Base-by-base conservation (phyloP, 2,888 invertebrate genomes). In the Calameuta idolon region DNA sequence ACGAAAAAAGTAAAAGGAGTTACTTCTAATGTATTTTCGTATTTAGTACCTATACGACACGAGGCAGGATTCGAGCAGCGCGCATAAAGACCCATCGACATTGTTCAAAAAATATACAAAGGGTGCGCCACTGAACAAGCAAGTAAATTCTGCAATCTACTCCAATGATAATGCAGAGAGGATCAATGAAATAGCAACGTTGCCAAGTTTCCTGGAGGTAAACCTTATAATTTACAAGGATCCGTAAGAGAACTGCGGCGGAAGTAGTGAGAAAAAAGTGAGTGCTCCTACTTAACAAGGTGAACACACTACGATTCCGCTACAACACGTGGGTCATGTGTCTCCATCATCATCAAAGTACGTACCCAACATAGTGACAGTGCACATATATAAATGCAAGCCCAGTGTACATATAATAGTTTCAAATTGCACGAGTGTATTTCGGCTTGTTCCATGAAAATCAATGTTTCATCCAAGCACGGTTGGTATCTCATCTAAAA, bases 291-390 rank as follows among this genome's bases (percentile, higher is more conserved):
- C 76, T 40, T 40, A 15, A 40, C 5, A 40, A 88, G 82, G 69
- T 55, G 83, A 77, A 76, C 69, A 81, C 15, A 40, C 15, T 86
- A 84, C 86, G 82, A 86, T 86, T 75, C 5, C 34, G 85, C 84
- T 84, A 81, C 83, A 75, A 84, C 80, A 82, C 81, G 81, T 81
- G 82, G 82, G 84, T 82, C 85, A 85, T 86, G 85, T 80, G 81
- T 82, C 79, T 83, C 79, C 74, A 75, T 79, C 69, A 80, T 71
- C 78, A 77, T 69, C 75, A 79, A 80, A 81, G 84, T 86, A 81
- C 76, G 84, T 82, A 74, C 23, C n/a, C 23, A n/a, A 34, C 11
- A 40, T 40, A 40, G 15, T 40, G 40, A 40, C 5, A 40, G 40
- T 40, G 40, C 40, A 40, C 40, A 15, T 40, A 15, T 15, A 15